These are phyloP conservation scores for Laticauda laticaudata DNA, from an alignment of 2,113 vertebrate genomes.

Conservation along the genomic window DNA sequence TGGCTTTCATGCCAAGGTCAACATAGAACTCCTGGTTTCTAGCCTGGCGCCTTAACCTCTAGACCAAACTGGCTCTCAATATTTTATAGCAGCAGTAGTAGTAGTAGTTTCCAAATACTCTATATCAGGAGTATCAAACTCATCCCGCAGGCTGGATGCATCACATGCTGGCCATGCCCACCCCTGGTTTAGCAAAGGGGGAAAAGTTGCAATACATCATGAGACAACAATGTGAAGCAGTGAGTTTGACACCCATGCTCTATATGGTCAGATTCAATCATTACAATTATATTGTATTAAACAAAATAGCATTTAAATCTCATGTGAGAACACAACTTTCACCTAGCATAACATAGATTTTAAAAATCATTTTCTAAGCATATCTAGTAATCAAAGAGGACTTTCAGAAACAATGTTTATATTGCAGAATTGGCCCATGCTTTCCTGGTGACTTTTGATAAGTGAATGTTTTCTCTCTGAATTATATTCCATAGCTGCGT, in stretches of 20 bases:
- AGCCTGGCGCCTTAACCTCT: neutral
- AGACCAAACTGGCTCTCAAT: neutral
- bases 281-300: neutral
- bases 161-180: too few species aligned
- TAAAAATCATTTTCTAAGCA: conserved; percentile 5
- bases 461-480: conserved; percentile 16
- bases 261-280: neutral
- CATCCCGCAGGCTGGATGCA: too few species aligned
- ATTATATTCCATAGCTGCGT: neutral
- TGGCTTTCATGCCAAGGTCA: neutral
- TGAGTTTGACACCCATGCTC: too few species aligned
- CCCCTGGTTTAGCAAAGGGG: too few species aligned
- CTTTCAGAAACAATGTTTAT: neutral
- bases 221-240: too few species aligned
- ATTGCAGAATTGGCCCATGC: neutral
- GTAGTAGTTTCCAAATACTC: neutral
- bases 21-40: neutral
- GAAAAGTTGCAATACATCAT: too few species aligned
- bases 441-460: conserved; percentile 3
- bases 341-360: neutral
- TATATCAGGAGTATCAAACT: too few species aligned
- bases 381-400: neutral
- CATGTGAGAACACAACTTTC: neutral
- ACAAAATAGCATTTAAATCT: neutral
- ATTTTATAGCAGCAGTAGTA: neutral